These are phyloP conservation scores for Idaea aversata DNA, from an alignment of 2,888 invertebrate genomes.

Conservation along the genomic window DNA sequence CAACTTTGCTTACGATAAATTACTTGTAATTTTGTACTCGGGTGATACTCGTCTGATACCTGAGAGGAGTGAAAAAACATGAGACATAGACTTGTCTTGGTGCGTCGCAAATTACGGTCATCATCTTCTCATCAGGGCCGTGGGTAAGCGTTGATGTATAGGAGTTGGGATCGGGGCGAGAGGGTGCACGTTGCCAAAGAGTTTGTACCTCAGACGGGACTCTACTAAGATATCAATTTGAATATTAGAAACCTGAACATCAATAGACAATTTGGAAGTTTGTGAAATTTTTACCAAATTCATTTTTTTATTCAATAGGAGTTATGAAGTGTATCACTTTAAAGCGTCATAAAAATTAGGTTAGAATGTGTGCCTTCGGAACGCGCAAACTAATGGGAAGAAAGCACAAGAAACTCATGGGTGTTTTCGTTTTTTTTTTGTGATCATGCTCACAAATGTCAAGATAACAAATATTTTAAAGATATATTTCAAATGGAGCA, in stretches of 20 bases:
- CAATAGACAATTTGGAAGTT: no score
- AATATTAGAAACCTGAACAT: conserved; percentile 8
- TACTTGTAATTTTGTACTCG: conserved; percentile 77
- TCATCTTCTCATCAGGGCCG: conserved; percentile 79
- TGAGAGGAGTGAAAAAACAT: conserved; percentile 77
- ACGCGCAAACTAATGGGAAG: no score
- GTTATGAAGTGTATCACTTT: no score
- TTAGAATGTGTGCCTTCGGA: no score
- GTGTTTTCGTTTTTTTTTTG: no score
- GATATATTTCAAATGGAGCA: no score
- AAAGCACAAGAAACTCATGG: no score
- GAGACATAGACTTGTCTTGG: conserved; percentile 79
- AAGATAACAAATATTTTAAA: no score
- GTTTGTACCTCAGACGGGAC: conserved; percentile 8
- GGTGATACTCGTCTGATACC: conserved; percentile 78
- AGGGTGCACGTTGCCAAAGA: conserved; percentile 34
- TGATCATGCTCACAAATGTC: no score
- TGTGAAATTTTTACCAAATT: no score
- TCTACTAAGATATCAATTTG: neutral
- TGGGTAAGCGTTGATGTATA: conserved; percentile 77
- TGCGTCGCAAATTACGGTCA: conserved; percentile 80
- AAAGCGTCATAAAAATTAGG: no score
- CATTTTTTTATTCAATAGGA: no score
- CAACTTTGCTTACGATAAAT: conserved; percentile 72
- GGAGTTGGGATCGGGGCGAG: conserved; percentile 54